Evolutionary conservation across 2,888 invertebrate species (phyloP).

Genomic region (Coecobrya sp.): DNA sequence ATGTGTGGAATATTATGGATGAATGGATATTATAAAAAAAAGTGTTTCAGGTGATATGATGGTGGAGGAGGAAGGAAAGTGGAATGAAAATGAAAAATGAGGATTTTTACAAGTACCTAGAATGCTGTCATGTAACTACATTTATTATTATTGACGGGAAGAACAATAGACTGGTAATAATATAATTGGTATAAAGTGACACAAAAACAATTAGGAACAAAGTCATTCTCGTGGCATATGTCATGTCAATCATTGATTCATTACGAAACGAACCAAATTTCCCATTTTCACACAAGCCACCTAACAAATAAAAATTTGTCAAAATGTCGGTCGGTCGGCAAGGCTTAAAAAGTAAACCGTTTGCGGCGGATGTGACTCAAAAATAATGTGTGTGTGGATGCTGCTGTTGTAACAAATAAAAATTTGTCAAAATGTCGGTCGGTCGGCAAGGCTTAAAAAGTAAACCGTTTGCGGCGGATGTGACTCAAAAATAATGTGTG

Average conservation of each 20-base stretch:
- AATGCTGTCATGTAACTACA: not conserved
- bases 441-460: constrained; percentile 21
- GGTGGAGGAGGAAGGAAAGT: not conserved
- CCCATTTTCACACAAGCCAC: not conserved
- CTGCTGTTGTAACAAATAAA: no score
- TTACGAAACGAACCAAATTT: not conserved
- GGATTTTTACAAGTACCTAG: not conserved
- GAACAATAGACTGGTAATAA: constrained; percentile 4
- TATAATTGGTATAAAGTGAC: constrained; percentile 1
- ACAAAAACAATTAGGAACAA: constrained; percentile 42
- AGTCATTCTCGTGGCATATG: not conserved
- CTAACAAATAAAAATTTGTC: not conserved
- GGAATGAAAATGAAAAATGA: constrained; percentile 42
- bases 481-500: not conserved
- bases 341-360: constrained; percentile 58
- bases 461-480: constrained; percentile 69
- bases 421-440: not conserved
- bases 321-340: not conserved
- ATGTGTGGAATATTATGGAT: not conserved
- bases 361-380: constrained; percentile 54
- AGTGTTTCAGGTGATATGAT: constrained; percentile 4
- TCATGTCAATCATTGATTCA: not conserved
- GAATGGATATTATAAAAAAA: constrained; percentile 1
- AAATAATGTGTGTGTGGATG: not conserved
- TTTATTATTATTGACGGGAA: not conserved